Evolutionary conservation across 2,888 invertebrate genomes (phyloP).

Genomic region (Unio pictorum): DNA sequence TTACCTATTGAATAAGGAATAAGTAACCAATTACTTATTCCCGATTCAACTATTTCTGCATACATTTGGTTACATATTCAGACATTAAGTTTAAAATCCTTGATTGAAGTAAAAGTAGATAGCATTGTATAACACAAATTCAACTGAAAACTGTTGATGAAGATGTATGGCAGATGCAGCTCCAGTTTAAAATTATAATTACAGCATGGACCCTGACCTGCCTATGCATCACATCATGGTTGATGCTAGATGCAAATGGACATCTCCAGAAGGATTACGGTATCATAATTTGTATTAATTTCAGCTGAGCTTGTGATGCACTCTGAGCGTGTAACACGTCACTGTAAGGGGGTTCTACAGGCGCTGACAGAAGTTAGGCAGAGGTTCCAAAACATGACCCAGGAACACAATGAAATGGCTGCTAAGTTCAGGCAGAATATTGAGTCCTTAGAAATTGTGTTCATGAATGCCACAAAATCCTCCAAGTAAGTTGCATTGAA

Average conservation of each 20-base stretch:
- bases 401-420: conserved; percentile 64
- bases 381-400: conserved; percentile 61
- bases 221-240: not conserved
- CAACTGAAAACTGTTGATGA: too few relatives aligned
- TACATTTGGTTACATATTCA: too few relatives aligned
- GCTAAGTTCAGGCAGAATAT: conserved; percentile 65
- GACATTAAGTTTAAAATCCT: too few relatives aligned
- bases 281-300: conserved; percentile 7
- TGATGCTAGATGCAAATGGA: not conserved
- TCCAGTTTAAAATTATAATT: too few relatives aligned
- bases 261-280: not conserved
- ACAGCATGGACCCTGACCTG: not conserved
- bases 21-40: too few relatives aligned
- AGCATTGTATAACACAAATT: too few relatives aligned
- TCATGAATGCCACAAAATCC: conserved; percentile 70
- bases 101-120: too few relatives aligned
- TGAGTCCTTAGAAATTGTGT: conserved; percentile 65
- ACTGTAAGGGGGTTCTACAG: conserved; percentile 68
- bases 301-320: conserved; percentile 71
- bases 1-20: too few relatives aligned
- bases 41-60: too few relatives aligned
- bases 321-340: conserved; percentile 67
- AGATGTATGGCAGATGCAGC: too few relatives aligned
- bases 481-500: conserved; percentile 50
- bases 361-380: conserved; percentile 64